phyloP scores from a whole-genome alignment of 1,140 invertebrate genomes.

The Heterodera schachtii region DNA sequence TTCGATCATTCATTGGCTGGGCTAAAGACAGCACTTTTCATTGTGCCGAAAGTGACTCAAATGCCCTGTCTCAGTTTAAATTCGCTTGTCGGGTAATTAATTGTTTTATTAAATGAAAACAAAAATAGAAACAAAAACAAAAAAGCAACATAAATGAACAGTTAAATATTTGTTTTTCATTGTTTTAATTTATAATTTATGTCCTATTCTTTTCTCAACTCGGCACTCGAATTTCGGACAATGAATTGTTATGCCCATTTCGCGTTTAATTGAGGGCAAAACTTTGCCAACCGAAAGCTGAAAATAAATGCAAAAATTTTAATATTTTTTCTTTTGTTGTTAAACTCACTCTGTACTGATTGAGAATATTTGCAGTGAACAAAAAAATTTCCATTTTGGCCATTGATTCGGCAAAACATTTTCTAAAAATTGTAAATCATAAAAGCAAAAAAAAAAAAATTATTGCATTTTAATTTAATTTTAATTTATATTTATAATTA shows the following conservation, averaged over 20 bases:
- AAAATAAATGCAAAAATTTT: background rate
- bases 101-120: too few relatives aligned
- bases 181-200: too few relatives aligned
- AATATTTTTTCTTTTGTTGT: background rate
- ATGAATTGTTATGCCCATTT: slow-evolving; percentile 12
- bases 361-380: slow-evolving; percentile 81
- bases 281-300: background rate
- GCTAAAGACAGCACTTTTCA: too few relatives aligned
- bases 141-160: too few relatives aligned
- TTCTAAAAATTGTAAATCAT: slow-evolving; percentile 68
- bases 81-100: too few relatives aligned
- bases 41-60: too few relatives aligned
- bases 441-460: too few relatives aligned
- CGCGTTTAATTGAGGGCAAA: background rate
- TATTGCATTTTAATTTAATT: too few relatives aligned
- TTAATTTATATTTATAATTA: background rate
- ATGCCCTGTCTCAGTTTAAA: too few relatives aligned
- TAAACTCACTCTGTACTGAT: slow-evolving; percentile 70
- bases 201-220: background rate
- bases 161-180: too few relatives aligned
- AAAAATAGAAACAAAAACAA: too few relatives aligned
- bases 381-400: slow-evolving; percentile 86
- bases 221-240: background rate
- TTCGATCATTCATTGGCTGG: too few relatives aligned
- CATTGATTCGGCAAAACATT: slow-evolving; percentile 81